Base-by-base conservation (phyloP, 30 jellyfish, hydroid and myxozoan species). In the Aurelia sp. region DNA sequence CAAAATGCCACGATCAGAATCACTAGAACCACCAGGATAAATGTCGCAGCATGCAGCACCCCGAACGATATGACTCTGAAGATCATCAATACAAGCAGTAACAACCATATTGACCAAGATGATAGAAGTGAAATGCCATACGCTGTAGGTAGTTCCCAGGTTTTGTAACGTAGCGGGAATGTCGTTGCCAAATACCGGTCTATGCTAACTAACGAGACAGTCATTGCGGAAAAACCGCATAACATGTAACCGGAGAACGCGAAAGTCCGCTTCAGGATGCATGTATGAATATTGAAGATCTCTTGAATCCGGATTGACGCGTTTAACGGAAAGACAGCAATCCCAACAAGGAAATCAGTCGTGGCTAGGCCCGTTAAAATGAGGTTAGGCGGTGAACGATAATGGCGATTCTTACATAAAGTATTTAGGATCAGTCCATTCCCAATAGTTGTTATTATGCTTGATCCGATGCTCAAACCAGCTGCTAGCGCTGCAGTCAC, bases 141-240 rank as follows among this genome's bases (percentile, higher is more conserved):
- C 20, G n/a, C 44, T 11, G 18, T 9, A 18, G 18, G 20, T 18
- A 47, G 51, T 3, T 41, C 60, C 71, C 21, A 50, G 18, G 72
- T 50, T 44, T 62, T 44, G 51, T 78, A 63, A 16, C 68, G n/a
- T 4, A 78, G 38, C 16, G 89, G 89, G 19, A n/a, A 63, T 13
- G 79, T 44, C 20, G 72, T 16, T 9, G 89, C 89, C 63, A 78
- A 15, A 48, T 53, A 35, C 30, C 89, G 65, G 52, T 78, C 89
- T 19, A 78, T 41, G 44, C 79, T 78, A 66, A 78, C 53, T 24
- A 78, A 30, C 21, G 68, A 38, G 18, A 78, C 67, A 4, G 30
- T 60, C 22, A 30, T 20, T 17, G 76, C 62, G 30, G 89, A 78
- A 21, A 77, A 78, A 62, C 89, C 89, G 71, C 53, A 38, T 24